Percentiles rank a stretch among this genome's conserved stretches.
These are phyloP conservation scores for Cydia fagiglandana DNA, from an alignment of 1,140 invertebrate genomes.

Conservation along the genomic window DNA sequence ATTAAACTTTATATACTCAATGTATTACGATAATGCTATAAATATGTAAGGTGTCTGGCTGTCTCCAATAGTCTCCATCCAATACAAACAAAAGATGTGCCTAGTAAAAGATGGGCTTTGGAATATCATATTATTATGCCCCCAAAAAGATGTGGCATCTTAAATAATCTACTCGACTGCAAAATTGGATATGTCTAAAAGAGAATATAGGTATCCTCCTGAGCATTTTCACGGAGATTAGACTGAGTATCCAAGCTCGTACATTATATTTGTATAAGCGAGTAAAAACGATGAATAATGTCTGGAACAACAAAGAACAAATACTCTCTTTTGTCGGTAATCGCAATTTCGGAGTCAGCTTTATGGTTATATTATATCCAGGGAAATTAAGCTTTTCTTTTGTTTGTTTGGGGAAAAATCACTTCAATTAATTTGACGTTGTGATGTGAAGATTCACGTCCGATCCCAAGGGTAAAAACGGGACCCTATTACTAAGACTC, in stretches of 20 bases:
- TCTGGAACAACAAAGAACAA: background rate
- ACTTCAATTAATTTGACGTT: too few species aligned
- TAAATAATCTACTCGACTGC: background rate
- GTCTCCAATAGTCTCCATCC: too few species aligned
- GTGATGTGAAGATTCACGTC: too few species aligned
- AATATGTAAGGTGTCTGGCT: too few species aligned
- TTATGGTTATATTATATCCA: background rate
- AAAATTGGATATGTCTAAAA: slow-evolving; percentile 12
- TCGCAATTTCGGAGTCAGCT: background rate
- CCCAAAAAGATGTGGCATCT: background rate
- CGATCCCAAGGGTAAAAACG: too few species aligned
- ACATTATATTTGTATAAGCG: slow-evolving; percentile 2
- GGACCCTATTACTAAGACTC: too few species aligned
- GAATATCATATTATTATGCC: background rate
- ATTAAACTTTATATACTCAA: too few species aligned
- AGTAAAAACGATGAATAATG: background rate
- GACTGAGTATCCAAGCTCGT: slow-evolving; percentile 2
- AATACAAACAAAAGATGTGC: background rate
- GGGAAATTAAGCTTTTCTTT: background rate
- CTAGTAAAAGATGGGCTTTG: background rate
- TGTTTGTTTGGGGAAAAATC: background rate
- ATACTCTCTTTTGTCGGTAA: background rate
- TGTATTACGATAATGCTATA: too few species aligned
- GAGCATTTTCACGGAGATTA: slow-evolving; percentile 13
- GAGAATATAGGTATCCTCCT: slow-evolving; percentile 8